Base-by-base conservation (phyloP, 2,113 vertebrate species). In the Petromus typicus region DNA sequence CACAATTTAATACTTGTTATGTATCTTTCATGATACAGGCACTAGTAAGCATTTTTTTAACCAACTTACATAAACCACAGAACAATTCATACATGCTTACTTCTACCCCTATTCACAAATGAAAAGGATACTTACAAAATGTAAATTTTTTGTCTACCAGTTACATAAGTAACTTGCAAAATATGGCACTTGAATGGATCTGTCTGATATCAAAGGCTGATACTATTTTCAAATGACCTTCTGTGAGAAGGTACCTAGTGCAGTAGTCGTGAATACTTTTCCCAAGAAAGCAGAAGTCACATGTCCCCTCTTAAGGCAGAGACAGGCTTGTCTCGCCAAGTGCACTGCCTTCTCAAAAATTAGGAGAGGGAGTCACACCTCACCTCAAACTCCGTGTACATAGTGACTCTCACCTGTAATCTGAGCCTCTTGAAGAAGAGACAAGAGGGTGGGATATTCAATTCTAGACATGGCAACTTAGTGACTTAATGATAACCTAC, bases 1-100 rank as follows among this genome's bases (percentile, higher is more conserved):
- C 51, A 64, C 71, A 66, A 56, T 96, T 67, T 48, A 75, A 40
- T 85, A 71, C 23, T 51, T 89, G 63, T 8, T 95, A 91, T 61
- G 85, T 67, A 34, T 5, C 43, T 67, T 5, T 22, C 80, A 14
- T 63, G 16, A 84, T 3, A 30, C 1, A 37, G 48, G 32, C 18
- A 67, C 11, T 45, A 2, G 63, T 76, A 93, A 91, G 25, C 22
- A 43, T 12, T 92, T 51, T 86, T 91, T 89, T 56, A 10, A 79
- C 27, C 13, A 56, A 30, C 4, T 76, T 90, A 40, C 10, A 67
- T 48, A 43, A 89, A 66, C 17, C 11, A 88, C 37, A 71, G 75
- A 90, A 86, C 22, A 34, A 78, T 5, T 86, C 30, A 67, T 23
- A 20, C 1, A 1, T 56, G 80, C 56, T 0, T 83, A 67, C 3